These are phyloP conservation scores for Sebastes reedi DNA, from an alignment of 2,797 vertebrate species.

Conservation along the genomic window DNA sequence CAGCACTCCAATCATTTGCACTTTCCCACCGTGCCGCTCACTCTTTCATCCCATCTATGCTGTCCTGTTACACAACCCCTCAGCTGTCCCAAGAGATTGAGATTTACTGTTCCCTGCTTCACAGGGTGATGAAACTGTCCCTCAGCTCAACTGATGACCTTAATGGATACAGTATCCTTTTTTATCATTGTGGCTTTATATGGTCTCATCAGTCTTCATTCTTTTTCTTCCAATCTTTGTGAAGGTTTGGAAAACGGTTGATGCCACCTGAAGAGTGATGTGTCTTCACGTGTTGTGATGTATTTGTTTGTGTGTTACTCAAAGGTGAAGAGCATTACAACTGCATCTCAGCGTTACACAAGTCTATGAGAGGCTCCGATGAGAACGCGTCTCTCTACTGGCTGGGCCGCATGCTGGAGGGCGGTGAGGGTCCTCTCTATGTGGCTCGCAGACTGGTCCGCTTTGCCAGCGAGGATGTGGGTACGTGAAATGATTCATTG, in stretches of 20 bases:
- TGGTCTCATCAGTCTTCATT: not conserved
- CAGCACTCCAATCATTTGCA: not conserved
- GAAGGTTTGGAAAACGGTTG: not conserved
- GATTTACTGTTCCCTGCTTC: slow-evolving; percentile 59
- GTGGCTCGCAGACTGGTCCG: slow-evolving; percentile 94
- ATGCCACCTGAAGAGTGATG: not conserved
- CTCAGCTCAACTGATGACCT: slow-evolving; percentile 24
- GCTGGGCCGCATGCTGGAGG: slow-evolving; percentile 98
- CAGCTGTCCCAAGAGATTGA: slow-evolving; percentile 61
- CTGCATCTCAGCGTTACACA: slow-evolving; percentile 96
- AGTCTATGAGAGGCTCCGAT: slow-evolving; percentile 95
- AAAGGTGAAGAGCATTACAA: slow-evolving; percentile 97
- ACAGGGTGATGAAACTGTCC: slow-evolving; percentile 26
- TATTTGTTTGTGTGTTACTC: slow-evolving; percentile 3
- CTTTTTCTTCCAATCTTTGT: not conserved
- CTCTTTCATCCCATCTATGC: slow-evolving; percentile 6
- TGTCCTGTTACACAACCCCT: slow-evolving; percentile 53
- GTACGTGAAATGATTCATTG: slow-evolving; percentile 71
- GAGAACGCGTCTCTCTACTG: slow-evolving; percentile 95
- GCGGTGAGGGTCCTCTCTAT: slow-evolving; percentile 94
- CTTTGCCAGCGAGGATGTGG: slow-evolving; percentile 97
- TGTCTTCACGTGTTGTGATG: not conserved
- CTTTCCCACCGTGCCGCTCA: not conserved
- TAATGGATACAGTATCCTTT: not conserved
- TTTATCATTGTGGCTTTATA: not conserved